These are phyloP conservation scores for Muschampia plurimacula DNA, from an alignment of 2,888 invertebrate species.

Conservation along the genomic window DNA sequence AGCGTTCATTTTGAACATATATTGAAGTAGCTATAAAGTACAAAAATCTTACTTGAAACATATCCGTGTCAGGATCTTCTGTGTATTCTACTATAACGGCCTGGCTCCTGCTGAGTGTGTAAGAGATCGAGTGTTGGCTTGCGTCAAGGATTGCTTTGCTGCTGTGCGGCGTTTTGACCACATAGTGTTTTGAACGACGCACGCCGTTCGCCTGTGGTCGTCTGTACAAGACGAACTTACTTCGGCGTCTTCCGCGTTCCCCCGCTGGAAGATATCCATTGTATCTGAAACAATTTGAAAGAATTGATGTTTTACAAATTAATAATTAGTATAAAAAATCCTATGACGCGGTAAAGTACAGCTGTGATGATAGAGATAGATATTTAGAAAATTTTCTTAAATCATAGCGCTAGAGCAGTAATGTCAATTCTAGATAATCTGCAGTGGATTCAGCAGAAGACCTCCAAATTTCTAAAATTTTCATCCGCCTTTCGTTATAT, in stretches of 20 bases:
- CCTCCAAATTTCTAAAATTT: no score
- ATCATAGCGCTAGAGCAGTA: no score
- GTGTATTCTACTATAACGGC: conserved; percentile 99
- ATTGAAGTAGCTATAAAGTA: neutral
- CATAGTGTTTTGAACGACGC: conserved; percentile 97
- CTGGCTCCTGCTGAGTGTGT: conserved; percentile 97
- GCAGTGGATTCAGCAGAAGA: no score
- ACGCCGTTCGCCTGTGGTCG: conserved; percentile 96
- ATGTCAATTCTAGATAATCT: no score
- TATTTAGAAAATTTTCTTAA: no score
- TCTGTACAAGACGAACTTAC: conserved; percentile 96
- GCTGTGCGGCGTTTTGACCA: conserved; percentile 97
- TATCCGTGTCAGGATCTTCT: conserved; percentile 97
- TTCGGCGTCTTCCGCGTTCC: conserved; percentile 96
- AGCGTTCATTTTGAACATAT: neutral
- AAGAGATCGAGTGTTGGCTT: conserved; percentile 98
- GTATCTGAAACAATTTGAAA: conserved; percentile 86
- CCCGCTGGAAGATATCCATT: conserved; percentile 97
- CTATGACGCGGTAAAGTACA: no score
- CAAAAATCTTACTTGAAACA: conserved; percentile 95
- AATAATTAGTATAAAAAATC: neutral
- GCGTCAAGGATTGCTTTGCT: conserved; percentile 97
- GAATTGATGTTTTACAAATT: neutral
- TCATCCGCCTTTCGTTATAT: no score
- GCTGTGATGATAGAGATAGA: no score